phyloP scores from a whole-genome alignment of 2,888 invertebrate genomes.

The Hirtodrosophila histrioides region DNA sequence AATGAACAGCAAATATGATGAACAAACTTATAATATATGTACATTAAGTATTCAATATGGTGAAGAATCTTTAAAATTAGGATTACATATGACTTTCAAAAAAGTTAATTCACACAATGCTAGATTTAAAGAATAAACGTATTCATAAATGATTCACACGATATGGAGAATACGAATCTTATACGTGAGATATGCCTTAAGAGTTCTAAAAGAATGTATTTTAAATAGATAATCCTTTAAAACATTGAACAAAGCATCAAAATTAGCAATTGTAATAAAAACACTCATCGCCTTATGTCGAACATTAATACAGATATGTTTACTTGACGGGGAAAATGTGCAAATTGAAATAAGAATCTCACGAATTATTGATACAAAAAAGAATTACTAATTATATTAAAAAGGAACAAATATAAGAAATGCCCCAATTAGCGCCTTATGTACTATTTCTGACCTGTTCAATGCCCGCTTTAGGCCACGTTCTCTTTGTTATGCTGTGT shows the following conservation, averaged over 20 bases:
- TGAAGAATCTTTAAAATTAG: too few species aligned
- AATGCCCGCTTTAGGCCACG: constrained; percentile 41
- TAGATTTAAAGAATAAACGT: too few species aligned
- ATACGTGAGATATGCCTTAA: too few species aligned
- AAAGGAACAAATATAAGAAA: constrained; percentile 21
- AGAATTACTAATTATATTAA: constrained; percentile 19
- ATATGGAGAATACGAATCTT: too few species aligned
- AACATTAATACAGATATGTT: constrained; percentile 33
- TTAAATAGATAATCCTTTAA: too few species aligned
- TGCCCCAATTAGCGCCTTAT: constrained; percentile 33
- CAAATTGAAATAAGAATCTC: constrained; percentile 40
- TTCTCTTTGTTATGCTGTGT: constrained; percentile 78
- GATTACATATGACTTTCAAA: too few species aligned
- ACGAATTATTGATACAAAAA: constrained; percentile 10
- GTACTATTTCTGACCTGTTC: constrained; percentile 14
- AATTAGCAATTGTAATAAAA: constrained; percentile 6
- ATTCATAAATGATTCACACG: too few species aligned
- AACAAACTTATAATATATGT: too few species aligned
- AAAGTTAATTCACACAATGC: too few species aligned
- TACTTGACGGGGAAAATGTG: constrained; percentile 50
- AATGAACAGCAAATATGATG: background rate
- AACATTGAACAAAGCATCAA: background rate
- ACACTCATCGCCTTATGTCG: background rate
- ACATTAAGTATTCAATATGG: too few species aligned
- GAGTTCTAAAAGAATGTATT: background rate